Evolutionary conservation across 2,797 vertebrate species (phyloP), one percentile per base, ranked within the genome.

Genomic region (Myotis myotis): DNA sequence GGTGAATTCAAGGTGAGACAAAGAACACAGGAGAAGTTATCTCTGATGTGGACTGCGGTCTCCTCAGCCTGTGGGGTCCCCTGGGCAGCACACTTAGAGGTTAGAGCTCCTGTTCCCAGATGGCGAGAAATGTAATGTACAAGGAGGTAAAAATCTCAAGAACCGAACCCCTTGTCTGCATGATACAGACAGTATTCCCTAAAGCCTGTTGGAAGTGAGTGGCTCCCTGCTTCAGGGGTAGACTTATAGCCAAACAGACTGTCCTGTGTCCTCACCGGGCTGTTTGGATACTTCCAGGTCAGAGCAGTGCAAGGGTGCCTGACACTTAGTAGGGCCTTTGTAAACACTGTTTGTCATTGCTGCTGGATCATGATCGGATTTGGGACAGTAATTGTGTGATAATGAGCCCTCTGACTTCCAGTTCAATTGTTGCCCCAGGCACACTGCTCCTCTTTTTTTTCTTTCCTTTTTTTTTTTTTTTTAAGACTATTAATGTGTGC

Each of bases 171-270:
- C 19, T 17, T 7, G 17, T 25, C 30, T 20, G n/a, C 17, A 1
- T 1, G 0, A 19, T 0, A 0, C 11, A 30, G 33, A 28, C 5
- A 2, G 5, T 19, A 1, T 28, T 22, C n/a, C 47, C 22, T 23
- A 0, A 22, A 16, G 8, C 8, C 8, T 28, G 2, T 0, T 19
- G 16, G 33, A 9, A 5, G 57, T 17, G 38, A 30, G 10, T 47
- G 6, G 16, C 20, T 57, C 33, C 53, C 28, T 78, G 47, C 10
- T 33, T 36, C 71, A 5, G 23, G 51, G 30, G 30, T 8, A 6
- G 4, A 17, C 22, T 71, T 23, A 2, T 1, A 22, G 36, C 51
- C 41, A 28, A 74, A 30, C 13, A 2, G 8, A 51, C 8, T 4
- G 17, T n/a, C 57, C 1, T 1, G 8, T 15, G 44, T 5, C 30